Base-by-base conservation (phyloP, 2,797 vertebrate species). In the Darevskia nairensis region DNA sequence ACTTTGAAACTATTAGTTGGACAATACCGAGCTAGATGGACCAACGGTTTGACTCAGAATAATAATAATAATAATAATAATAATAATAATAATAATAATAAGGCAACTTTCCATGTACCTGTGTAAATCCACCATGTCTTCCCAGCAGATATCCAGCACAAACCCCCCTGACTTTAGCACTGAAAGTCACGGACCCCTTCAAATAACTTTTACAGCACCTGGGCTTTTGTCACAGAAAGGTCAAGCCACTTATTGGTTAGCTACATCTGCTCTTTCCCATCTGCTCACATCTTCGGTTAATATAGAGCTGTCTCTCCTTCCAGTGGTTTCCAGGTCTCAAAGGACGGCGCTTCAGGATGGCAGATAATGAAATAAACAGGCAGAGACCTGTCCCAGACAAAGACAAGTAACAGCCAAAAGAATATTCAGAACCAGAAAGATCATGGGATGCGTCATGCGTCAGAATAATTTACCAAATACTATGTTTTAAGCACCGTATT, bases 401-500 rank as follows among this genome's bases (percentile, higher is more conserved):
- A 29, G 27, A 10, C 44, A 27, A 66, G 17, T n/a, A 32, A 35
- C 17, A 29, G 80, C n/a, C n/a, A 69, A 69, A 29, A 2, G 13
- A 23, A 69, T 35, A 17, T 4, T 55, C 13, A 79, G 41, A 71
- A 79, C 4, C 21, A 80, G 23, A 80, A 80, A 80, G 21, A 19
- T 29, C 13, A 71, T 15, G 19, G 44, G 25, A 27, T 55, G 41
- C 4, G 19, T 74, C 72, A 39, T 32, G n/a, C 15, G 41, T 50
- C 75, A 86, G 75, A 86, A 86, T 68, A 15, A 46, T 32, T 32
- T 78, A 76, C 25, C 41, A 79, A 79, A n/a, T 76, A 39, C 35
- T n/a, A n/a, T 85, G 23, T 55, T 80, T n/a, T 64, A 80, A 29
- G 10, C 59, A 69, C 27, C 29, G 84, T 78, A n/a, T 68, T 46